Evolutionary conservation across 1,140 invertebrate species (phyloP).

Genomic region (Drosophila sp.): DNA sequence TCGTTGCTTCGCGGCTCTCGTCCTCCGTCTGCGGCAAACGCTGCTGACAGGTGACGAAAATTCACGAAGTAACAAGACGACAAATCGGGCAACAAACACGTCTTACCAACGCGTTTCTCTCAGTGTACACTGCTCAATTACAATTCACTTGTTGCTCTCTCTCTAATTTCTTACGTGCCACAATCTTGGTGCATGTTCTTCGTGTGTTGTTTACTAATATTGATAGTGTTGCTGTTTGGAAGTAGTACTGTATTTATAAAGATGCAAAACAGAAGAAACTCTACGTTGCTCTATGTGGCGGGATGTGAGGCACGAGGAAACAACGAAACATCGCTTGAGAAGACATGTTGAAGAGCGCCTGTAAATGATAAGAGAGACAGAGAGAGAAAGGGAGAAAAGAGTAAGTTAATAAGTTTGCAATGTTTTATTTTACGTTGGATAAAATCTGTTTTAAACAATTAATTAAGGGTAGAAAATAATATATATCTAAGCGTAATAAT

Average conservation of each 20-base stretch:
- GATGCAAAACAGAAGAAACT: slow-evolving; percentile 33
- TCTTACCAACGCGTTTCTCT: slow-evolving; percentile 29
- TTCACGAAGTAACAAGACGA: slow-evolving; percentile 77
- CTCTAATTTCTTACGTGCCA: slow-evolving; percentile 4
- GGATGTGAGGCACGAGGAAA: slow-evolving; percentile 47
- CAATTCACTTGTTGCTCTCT: background rate
- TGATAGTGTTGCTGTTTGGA: slow-evolving; percentile 11
- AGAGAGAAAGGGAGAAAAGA: no score
- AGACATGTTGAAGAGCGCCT: slow-evolving; percentile 41
- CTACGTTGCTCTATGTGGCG: slow-evolving; percentile 47
- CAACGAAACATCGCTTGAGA: slow-evolving; percentile 9
- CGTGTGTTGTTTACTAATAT: background rate
- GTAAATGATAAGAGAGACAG: background rate
- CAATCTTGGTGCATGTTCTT: background rate
- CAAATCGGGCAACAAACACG: slow-evolving; percentile 45
- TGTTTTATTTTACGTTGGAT: no score
- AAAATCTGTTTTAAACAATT: no score
- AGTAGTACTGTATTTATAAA: slow-evolving; percentile 5
- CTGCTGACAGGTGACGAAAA: slow-evolving; percentile 77
- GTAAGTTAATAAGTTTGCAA: background rate
- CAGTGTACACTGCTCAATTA: slow-evolving; percentile 22
- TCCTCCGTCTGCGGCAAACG: slow-evolving; percentile 74
- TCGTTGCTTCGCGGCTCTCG: slow-evolving; percentile 80
- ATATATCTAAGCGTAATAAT: no score
- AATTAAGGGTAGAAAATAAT: no score